Percentiles rank a stretch among this genome's conserved stretches.
Conservation (phyloP, 2,888 invertebrate species). For the Sphaerophoria rueppellii region DNA sequence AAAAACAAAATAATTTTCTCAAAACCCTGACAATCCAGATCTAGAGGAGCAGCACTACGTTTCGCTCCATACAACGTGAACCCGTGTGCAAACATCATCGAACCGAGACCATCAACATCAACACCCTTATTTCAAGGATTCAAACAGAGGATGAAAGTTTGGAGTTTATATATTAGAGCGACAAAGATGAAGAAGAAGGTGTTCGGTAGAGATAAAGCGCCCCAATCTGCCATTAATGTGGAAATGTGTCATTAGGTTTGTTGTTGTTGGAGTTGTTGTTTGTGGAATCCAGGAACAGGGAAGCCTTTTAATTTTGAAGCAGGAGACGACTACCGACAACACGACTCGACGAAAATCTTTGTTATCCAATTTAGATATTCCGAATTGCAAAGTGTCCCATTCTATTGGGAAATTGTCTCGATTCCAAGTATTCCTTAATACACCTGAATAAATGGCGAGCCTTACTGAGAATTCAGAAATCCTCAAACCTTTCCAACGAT, state of each 20-base stretch:
- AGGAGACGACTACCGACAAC: conserved; percentile 1
- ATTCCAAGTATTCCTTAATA: neutral
- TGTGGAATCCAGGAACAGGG: neutral
- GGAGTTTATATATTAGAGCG: conserved; percentile 4
- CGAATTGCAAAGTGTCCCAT: conserved; percentile 64
- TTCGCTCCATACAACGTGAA: neutral
- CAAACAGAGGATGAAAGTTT: conserved; percentile 7
- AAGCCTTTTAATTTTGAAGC: conserved; percentile 9
- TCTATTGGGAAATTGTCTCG: neutral
- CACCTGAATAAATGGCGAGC: conserved; percentile 38
- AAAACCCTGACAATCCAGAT: neutral
- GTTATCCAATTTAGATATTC: conserved; percentile 71
- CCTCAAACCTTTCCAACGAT: neutral
- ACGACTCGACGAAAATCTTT: conserved; percentile 64
- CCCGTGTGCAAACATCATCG: conserved; percentile 38
- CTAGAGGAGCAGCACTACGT: neutral
- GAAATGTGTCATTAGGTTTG: conserved; percentile 70
- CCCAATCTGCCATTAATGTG: conserved; percentile 73
- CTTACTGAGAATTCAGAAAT: neutral
- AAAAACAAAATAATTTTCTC: conserved; percentile 45
- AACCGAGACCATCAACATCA: conserved; percentile 11
- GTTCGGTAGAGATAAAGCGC: conserved; percentile 70
- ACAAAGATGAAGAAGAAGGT: conserved; percentile 72
- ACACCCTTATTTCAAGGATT: too few species aligned
- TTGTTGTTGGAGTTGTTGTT: conserved; percentile 45